These are phyloP conservation scores for Brachyptera risi DNA, from an alignment of 2,888 invertebrate genomes.

Conservation along the genomic window DNA sequence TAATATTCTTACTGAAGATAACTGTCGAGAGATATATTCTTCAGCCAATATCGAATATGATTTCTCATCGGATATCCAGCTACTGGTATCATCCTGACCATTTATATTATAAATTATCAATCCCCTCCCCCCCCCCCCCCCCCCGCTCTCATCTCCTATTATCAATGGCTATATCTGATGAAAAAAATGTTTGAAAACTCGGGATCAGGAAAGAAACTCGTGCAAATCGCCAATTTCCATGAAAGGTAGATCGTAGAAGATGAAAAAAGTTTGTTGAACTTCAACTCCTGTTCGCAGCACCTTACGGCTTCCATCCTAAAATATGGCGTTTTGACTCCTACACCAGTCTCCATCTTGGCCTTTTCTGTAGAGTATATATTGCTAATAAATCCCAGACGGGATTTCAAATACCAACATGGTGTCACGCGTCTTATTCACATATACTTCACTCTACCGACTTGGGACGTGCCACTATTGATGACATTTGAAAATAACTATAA, in stretches of 20 bases:
- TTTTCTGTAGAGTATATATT: neutral
- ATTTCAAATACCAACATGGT: neutral
- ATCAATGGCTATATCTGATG: neutral
- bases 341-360: neutral
- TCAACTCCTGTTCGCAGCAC: neutral
- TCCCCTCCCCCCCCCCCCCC: no score
- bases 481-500: no score
- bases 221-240: constrained; percentile 12
- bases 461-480: no score
- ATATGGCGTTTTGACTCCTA: constrained; percentile 9
- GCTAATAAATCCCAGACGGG: neutral
- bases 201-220: no score
- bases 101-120: no score
- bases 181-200: no score
- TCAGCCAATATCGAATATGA: no score
- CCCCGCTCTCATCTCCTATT: no score
- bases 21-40: no score
- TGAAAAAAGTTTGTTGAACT: constrained; percentile 11
- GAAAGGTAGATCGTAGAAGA: constrained; percentile 9
- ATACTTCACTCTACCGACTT: neutral
- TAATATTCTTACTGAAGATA: no score
- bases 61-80: no score
- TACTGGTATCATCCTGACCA: no score
- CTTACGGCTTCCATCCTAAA: constrained; percentile 3
- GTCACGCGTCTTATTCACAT: neutral